A percentile compares a stretch with the other conserved stretches of the same genome.
These are phyloP conservation scores for Lampris megalopsis DNA, from an alignment of 2,113 vertebrate species.

Conservation along the genomic window DNA sequence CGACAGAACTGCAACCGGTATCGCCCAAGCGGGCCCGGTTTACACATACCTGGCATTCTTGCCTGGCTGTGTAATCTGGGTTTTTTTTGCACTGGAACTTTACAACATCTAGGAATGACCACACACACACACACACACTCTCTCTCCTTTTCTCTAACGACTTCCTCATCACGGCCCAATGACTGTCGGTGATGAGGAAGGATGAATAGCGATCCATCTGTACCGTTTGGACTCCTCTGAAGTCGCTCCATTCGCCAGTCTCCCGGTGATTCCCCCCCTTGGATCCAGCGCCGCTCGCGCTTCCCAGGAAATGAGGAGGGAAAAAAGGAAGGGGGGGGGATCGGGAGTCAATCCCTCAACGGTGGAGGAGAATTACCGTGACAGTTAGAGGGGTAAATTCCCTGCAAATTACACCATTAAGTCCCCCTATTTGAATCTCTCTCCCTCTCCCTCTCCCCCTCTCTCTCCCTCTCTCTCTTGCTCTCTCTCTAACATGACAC, in stretches of 20 bases:
- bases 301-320: slow-evolving; percentile 47
- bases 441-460: slow-evolving; percentile 28
- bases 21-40: slow-evolving; percentile 12
- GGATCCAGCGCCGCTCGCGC: slow-evolving; percentile 9
- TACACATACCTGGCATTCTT: slow-evolving; percentile 19
- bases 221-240: slow-evolving; percentile 22
- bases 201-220: neutral
- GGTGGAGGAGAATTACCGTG: slow-evolving; percentile 49
- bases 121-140: neutral
- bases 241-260: slow-evolving; percentile 37
- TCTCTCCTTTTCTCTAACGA: neutral
- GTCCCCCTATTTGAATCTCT: slow-evolving; percentile 40
- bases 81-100: neutral
- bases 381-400: slow-evolving; percentile 61
- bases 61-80: neutral
- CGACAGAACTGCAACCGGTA: slow-evolving; percentile 31
- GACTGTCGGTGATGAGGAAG: neutral
- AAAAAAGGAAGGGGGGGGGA: slow-evolving; percentile 17
- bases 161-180: no score
- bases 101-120: slow-evolving; percentile 1
- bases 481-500: slow-evolving; percentile 43
- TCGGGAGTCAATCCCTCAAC: slow-evolving; percentile 43
- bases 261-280: slow-evolving; percentile 50
- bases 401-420: slow-evolving; percentile 69
- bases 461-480: neutral